These are phyloP conservation scores for Balaenoptera acutorostrata DNA, from an alignment of 2,113 vertebrate genomes.

Conservation along the genomic window DNA sequence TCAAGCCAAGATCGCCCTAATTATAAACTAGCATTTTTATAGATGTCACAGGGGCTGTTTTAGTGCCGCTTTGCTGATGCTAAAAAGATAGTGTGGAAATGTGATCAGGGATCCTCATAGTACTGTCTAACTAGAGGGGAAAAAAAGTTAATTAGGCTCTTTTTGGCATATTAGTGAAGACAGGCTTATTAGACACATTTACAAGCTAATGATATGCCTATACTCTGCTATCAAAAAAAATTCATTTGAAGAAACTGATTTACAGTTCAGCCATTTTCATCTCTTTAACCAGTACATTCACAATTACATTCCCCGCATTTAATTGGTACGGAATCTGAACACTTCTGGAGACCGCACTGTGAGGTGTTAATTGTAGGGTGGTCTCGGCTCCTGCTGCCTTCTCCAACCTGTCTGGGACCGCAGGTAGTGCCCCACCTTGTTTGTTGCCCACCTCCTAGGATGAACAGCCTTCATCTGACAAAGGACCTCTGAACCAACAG, in stretches of 20 bases:
- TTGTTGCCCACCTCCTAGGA: too few species aligned
- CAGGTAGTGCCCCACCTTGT: not conserved
- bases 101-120: constrained; percentile 30
- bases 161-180: constrained; percentile 70
- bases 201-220: constrained; percentile 66
- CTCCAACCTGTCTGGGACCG: not conserved
- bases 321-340: constrained; percentile 36
- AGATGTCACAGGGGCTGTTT: constrained; percentile 26
- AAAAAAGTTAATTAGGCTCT: constrained; percentile 74
- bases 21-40: constrained; percentile 42
- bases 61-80: constrained; percentile 36
- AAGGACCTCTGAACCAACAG: not conserved
- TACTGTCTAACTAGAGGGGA: constrained; percentile 51
- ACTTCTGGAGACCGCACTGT: not conserved
- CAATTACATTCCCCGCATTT: constrained; percentile 14
- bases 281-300: constrained; percentile 55
- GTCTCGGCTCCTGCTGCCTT: not conserved
- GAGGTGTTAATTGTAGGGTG: not conserved
- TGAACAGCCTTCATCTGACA: not conserved
- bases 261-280: constrained; percentile 62
- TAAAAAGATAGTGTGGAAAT: constrained; percentile 49
- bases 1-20: constrained; percentile 38
- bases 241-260: constrained; percentile 68
- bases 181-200: constrained; percentile 71
- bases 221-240: constrained; percentile 58